phyloP scores from a whole-genome alignment of 2,113 vertebrate genomes.

The Leuciscus idus region DNA sequence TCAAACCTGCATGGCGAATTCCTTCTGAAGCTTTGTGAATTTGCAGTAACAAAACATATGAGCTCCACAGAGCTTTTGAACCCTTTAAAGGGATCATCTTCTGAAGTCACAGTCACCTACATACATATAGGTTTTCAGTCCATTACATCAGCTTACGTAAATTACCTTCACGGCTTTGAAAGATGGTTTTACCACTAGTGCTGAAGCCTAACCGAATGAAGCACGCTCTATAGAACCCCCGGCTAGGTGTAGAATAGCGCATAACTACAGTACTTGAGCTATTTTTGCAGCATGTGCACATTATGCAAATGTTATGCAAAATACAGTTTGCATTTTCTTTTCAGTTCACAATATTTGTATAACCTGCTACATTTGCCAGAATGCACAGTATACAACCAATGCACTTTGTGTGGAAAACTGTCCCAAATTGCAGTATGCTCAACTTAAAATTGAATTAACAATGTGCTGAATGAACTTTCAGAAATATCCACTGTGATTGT shows the following conservation, averaged over 20 bases:
- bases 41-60: not conserved
- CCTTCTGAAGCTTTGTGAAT: not conserved
- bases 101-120: conserved; percentile 19
- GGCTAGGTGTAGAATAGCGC: not conserved
- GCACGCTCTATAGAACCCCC: not conserved
- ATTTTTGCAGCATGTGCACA: not conserved
- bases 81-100: conserved; percentile 10
- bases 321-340: not conserved
- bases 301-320: not conserved
- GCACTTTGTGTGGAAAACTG: not conserved
- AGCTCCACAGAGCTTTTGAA: not conserved
- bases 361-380: not conserved
- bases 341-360: not conserved
- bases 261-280: not conserved
- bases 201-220: conserved; percentile 20
- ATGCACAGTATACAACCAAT: not conserved
- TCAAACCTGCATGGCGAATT: not conserved
- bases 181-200: not conserved
- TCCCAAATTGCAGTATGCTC: not conserved
- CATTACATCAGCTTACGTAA: conserved; percentile 32
- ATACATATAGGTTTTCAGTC: conserved; percentile 15
- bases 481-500: not conserved
- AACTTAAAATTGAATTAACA: not conserved
- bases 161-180: conserved; percentile 21
- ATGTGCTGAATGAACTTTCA: too few relatives aligned